These are phyloP conservation scores for Cervus canadensis DNA, from an alignment of 2,113 vertebrate genomes.

Conservation along the genomic window DNA sequence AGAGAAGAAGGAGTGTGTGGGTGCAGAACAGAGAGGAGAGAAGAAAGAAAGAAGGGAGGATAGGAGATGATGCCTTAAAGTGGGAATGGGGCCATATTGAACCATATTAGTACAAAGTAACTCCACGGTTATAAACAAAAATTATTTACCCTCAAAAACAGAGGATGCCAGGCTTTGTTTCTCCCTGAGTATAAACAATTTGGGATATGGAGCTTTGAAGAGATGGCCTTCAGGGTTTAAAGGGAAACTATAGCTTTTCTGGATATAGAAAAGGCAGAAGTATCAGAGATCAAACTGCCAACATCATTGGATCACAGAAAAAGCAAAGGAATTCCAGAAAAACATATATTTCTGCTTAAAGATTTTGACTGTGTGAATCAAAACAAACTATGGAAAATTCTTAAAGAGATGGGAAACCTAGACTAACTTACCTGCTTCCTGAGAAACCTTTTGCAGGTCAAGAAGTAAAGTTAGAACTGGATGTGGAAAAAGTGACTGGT, in stretches of 20 bases:
- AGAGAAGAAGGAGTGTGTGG: neutral
- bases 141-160: neutral
- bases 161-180: neutral
- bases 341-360: neutral
- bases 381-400: neutral
- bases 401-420: neutral
- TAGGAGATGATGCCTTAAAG: neutral
- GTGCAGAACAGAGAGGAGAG: neutral
- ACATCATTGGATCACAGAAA: neutral
- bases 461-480: neutral
- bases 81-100: neutral
- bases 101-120: neutral
- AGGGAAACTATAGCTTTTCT: neutral
- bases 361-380: neutral
- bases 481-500: neutral
- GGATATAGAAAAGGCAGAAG: neutral
- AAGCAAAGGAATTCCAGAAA: neutral
- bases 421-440: neutral
- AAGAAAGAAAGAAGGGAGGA: neutral
- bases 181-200: neutral
- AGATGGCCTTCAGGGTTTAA: neutral
- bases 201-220: neutral
- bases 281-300: neutral
- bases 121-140: neutral
- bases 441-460: neutral